Evolutionary conservation across 2,113 vertebrate genomes (phyloP).

Genomic region (Myotis brandtii): DNA sequence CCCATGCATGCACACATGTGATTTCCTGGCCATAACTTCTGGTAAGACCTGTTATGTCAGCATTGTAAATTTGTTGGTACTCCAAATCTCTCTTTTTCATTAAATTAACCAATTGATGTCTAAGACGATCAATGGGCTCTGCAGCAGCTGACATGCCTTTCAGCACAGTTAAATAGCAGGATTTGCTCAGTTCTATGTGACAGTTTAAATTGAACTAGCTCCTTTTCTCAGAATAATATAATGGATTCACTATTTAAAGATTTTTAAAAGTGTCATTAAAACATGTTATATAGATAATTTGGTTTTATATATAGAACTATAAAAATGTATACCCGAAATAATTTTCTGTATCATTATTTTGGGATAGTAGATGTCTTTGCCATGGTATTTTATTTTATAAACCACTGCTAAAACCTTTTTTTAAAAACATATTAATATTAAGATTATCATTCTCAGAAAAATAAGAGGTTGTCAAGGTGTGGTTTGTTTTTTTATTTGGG

Average conservation of each 20-base stretch:
- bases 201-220: conserved; percentile 76
- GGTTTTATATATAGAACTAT: not conserved
- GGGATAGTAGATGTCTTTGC: not conserved
- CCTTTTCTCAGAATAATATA: conserved; percentile 40
- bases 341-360: not conserved
- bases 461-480: not conserved
- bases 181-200: conserved; percentile 67
- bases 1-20: accelerated
- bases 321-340: not conserved
- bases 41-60: conserved; percentile 69
- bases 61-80: conserved; percentile 70
- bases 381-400: conserved; percentile 32
- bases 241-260: not conserved
- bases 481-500: not conserved
- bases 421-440: not conserved
- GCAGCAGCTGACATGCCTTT: conserved; percentile 71
- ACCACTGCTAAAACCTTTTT: not conserved
- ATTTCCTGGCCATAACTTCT: conserved; percentile 54
- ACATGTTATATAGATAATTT: not conserved
- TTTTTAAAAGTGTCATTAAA: not conserved
- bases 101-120: conserved; percentile 79
- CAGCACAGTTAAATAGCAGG: conserved; percentile 50
- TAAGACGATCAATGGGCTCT: conserved; percentile 73
- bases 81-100: conserved; percentile 74
- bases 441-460: not conserved